Conservation (phyloP, 2,113 vertebrate species). For the Ophthalmolycus amberensis region DNA sequence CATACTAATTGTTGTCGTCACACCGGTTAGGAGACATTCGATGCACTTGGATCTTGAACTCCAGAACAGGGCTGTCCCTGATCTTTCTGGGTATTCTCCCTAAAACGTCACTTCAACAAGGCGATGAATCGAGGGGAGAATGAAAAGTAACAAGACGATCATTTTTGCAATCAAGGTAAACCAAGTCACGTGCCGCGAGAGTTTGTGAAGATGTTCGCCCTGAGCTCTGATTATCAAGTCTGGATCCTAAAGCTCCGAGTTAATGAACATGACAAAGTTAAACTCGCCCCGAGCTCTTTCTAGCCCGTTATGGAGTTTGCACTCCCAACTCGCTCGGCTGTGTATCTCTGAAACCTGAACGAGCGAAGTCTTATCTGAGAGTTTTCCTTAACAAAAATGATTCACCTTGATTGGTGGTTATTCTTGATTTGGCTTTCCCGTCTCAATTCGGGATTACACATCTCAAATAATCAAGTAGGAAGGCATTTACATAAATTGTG, state of each 20-base stretch:
- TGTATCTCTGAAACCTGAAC: not conserved
- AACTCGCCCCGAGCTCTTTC: not conserved
- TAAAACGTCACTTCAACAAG: not conserved
- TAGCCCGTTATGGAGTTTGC: not conserved
- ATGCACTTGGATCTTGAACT: not conserved
- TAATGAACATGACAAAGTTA: constrained; percentile 18
- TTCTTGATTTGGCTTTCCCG: constrained; percentile 18
- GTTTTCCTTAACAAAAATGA: not conserved
- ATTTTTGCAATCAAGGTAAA: constrained; percentile 2
- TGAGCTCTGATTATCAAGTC: constrained; percentile 10
- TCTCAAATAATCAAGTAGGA: constrained; percentile 23
- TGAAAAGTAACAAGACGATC: not conserved
- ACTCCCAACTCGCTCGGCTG: not conserved
- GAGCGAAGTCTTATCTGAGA: not conserved
- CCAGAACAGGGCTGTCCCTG: not conserved
- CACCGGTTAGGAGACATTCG: not conserved
- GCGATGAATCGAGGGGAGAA: not conserved
- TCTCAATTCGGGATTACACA: constrained; percentile 20
- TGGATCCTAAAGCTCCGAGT: constrained; percentile 17
- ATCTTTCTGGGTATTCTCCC: not conserved
- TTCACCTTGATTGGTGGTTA: constrained; percentile 1
- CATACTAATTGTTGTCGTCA: not conserved
- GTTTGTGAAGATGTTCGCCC: not conserved
- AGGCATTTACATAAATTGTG: constrained; percentile 34
- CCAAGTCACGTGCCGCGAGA: constrained; percentile 1